These are phyloP conservation scores for Aldabrachelys gigantea DNA, from an alignment of 2,113 vertebrate genomes.

Conservation along the genomic window DNA sequence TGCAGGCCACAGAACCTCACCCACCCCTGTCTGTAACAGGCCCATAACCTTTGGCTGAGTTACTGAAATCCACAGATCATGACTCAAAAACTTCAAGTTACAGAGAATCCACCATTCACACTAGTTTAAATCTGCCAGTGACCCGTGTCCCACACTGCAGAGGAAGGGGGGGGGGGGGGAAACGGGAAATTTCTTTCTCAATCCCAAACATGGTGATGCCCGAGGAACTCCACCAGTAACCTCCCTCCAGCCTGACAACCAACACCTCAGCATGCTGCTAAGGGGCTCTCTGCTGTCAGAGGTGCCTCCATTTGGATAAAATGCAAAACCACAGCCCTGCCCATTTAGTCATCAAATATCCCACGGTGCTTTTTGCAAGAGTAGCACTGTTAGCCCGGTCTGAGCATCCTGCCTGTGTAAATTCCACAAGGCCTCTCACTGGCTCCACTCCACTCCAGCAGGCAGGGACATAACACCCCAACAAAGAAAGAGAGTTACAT, in stretches of 20 bases:
- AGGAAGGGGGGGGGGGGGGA: background rate
- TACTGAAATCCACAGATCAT: background rate
- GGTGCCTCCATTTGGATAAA: background rate
- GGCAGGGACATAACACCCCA: background rate
- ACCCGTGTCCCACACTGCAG: background rate
- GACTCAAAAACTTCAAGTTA: background rate
- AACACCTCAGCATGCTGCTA: background rate
- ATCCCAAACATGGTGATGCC: background rate
- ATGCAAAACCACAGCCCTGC: constrained; percentile 9
- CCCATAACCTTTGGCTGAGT: background rate
- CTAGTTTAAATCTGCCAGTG: background rate
- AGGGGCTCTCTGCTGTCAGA: background rate
- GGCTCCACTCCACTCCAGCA: background rate
- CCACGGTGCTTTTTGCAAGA: background rate
- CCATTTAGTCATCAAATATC: constrained; percentile 5
- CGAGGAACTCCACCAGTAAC: background rate
- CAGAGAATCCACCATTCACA: background rate
- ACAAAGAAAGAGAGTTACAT: background rate
- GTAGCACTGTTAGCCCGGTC: rapidly evolving
- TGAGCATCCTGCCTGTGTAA: background rate
- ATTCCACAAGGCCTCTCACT: constrained; percentile 6
- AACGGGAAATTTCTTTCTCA: background rate
- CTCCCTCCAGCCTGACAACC: background rate
- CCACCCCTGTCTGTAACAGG: background rate
- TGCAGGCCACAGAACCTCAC: background rate